These are phyloP conservation scores for Romanomermis culicivorax DNA, from an alignment of 2,888 invertebrate genomes.

Conservation along the genomic window DNA sequence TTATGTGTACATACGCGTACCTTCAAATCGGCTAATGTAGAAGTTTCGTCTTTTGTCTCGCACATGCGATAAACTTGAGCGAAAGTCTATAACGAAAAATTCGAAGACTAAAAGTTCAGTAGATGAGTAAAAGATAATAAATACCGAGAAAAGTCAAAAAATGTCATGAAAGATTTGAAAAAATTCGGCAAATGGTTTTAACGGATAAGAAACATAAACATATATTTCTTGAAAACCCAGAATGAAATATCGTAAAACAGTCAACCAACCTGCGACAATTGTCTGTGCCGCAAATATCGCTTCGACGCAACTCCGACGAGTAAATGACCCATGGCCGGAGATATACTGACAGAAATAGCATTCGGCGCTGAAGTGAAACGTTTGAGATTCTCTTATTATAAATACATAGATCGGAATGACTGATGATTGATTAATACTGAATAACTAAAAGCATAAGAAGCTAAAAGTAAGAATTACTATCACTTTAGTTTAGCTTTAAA, in stretches of 20 bases:
- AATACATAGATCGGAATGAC: background rate
- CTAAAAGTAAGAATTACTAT: background rate
- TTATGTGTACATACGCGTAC: too few relatives aligned
- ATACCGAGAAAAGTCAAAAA: background rate
- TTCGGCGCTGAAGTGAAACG: conserved; percentile 44
- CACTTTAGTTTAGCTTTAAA: background rate
- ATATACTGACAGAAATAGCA: conserved; percentile 60
- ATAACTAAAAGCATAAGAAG: background rate
- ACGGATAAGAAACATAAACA: background rate
- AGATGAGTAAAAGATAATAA: background rate
- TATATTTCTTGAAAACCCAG: background rate
- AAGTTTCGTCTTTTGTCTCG: conserved; percentile 15
- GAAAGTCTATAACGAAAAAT: conserved; percentile 7
- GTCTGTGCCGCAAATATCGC: conserved; percentile 24
- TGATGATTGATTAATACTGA: too few relatives aligned
- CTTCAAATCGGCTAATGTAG: too few relatives aligned
- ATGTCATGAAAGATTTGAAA: background rate
- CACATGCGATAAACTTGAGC: conserved; percentile 10
- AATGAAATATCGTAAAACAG: background rate
- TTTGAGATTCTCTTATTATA: background rate
- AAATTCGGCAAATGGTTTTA: too few relatives aligned
- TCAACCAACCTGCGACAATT: conserved; percentile 9
- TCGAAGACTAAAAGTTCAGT: background rate
- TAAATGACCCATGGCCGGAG: conserved; percentile 51
- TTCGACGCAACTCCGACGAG: conserved; percentile 56